phyloP scores from a whole-genome alignment of 2,888 invertebrate species.

The Dryobota labecula region DNA sequence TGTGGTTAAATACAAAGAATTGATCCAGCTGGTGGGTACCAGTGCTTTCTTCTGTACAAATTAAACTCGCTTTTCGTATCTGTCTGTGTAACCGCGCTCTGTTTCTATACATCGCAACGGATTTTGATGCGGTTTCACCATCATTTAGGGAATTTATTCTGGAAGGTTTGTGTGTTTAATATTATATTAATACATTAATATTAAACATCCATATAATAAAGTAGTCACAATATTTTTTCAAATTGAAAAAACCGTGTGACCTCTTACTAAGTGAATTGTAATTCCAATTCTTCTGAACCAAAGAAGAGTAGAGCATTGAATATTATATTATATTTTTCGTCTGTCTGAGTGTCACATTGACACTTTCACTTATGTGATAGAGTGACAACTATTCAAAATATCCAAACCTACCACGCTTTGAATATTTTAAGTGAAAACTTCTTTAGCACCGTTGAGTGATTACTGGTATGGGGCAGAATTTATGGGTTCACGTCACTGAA shows the following conservation, averaged over 20 bases:
- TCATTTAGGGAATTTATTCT: background rate
- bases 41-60: background rate
- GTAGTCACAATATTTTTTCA: background rate
- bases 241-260: background rate
- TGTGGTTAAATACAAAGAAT: conserved; percentile 8
- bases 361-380: background rate
- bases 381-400: too few relatives aligned
- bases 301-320: background rate
- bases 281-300: background rate
- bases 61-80: background rate
- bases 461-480: too few relatives aligned
- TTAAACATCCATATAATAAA: too few relatives aligned
- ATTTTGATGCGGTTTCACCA: background rate
- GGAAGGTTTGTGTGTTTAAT: background rate
- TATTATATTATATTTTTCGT: background rate
- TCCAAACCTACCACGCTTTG: too few relatives aligned
- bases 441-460: too few relatives aligned
- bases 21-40: background rate
- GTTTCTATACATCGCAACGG: background rate
- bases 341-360: background rate
- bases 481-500: too few relatives aligned
- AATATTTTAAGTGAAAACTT: too few relatives aligned
- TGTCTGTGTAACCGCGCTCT: background rate
- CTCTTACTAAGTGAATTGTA: background rate
- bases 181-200: background rate